Base-by-base conservation (phyloP, 2,113 vertebrate genomes). In the Lagopus leucura region DNA sequence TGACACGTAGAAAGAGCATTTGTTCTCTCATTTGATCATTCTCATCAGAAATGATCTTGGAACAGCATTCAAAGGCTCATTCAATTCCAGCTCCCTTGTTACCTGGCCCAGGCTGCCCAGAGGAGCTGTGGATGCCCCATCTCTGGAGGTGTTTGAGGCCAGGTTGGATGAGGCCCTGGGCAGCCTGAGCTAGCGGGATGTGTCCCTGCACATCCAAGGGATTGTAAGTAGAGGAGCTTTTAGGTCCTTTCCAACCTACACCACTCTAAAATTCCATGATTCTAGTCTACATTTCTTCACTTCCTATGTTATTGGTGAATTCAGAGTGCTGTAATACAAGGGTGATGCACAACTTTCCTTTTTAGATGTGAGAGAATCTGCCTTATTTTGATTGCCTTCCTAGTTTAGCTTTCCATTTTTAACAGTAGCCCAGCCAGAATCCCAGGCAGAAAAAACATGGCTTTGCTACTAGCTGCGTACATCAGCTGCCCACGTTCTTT, bases 1-100 rank as follows among this genome's bases (percentile, higher is more conserved):
- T 15, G 19, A 42, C 52, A 47, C 81, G 34, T 34, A 90, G 55
- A 77, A 91, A 36, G 28, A 92, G 25, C 32, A 24, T 86, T 88
- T 88, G 34, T 86, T 83, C 64, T 82, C 19, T 81, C 38, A 38
- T 89, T 91, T 88, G 54, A 15, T 91, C 67, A 24, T 76, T 82
- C 64, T 74, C 65, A 13, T 28, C 45, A 60, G 85, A 85, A 63
- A 4, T 52, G 64, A 36, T 63, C 24, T 54, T 32, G 38, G 47
- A 65, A 40, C 43, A 75, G 58, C 47, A 32, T 22, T 85, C 36
- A 86, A 73, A 91, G 27, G 7, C 50, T 82, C 8, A 34, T 80
- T 90, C 55, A 71, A 54, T 22, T 60, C 79, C 79, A 90, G 4
- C 14, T 72, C 60, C 52, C 28, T 88, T 80, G 42, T 66, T 19